These are phyloP conservation scores for Dicentrarchus labrax DNA, from an alignment of 2,113 vertebrate genomes.

Conservation along the genomic window DNA sequence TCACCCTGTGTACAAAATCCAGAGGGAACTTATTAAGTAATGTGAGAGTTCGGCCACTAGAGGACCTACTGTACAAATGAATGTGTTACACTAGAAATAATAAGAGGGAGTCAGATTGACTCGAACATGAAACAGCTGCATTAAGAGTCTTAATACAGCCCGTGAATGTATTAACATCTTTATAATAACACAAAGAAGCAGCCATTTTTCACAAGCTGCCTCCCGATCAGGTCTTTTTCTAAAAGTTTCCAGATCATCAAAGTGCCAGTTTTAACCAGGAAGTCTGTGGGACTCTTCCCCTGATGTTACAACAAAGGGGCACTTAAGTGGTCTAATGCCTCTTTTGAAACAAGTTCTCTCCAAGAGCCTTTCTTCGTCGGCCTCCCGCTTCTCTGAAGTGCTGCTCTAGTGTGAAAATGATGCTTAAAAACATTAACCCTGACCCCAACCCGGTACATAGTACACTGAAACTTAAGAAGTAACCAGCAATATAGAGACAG, in stretches of 20 bases:
- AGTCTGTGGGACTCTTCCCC: not conserved
- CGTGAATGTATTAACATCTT: no score
- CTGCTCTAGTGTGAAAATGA: slow-evolving; percentile 23
- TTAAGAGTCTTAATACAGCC: not conserved
- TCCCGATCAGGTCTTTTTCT: not conserved
- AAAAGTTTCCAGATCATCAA: not conserved
- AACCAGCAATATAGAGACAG: no score
- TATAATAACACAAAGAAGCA: not conserved
- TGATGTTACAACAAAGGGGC: not conserved
- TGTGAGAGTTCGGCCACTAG: slow-evolving; percentile 61
- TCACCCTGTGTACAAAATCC: no score
- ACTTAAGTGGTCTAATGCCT: slow-evolving; percentile 9
- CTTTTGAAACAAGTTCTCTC: not conserved
- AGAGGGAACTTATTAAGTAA: not conserved
- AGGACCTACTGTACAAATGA: slow-evolving; percentile 57
- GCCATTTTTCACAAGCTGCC: not conserved
- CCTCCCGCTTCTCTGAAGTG: slow-evolving; percentile 3
- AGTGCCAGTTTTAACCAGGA: not conserved
- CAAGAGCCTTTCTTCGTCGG: not conserved
- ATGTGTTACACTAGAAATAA: slow-evolving; percentile 9
- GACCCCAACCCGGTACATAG: not conserved
- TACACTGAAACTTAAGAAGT: no score
- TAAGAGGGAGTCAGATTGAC: not conserved
- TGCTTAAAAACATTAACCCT: not conserved
- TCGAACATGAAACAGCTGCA: not conserved